phyloP scores from a whole-genome alignment of 2,888 invertebrate species.

The Augochlorella aurata region DNA sequence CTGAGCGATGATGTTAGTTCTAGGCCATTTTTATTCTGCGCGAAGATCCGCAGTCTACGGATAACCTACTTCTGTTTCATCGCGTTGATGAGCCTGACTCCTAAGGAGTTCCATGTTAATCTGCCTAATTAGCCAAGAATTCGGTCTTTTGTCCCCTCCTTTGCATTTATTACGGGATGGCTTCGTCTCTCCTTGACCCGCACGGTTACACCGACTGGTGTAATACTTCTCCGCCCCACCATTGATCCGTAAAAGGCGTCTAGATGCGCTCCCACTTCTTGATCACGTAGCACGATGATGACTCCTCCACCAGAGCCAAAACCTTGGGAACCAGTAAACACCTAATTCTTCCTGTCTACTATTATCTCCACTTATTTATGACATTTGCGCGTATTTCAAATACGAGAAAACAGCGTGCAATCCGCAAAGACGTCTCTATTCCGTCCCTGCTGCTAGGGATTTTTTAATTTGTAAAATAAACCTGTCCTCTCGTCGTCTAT shows the following conservation, averaged over 20 bases:
- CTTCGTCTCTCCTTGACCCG: constrained; percentile 7
- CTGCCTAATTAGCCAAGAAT: constrained; percentile 7
- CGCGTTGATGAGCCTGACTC: neutral
- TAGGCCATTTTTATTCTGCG: neutral
- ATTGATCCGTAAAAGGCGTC: neutral
- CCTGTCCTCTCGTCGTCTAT: too few relatives aligned
- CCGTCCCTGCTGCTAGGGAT: too few relatives aligned
- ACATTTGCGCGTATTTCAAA: too few relatives aligned
- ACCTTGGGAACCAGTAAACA: neutral
- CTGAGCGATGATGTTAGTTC: too few relatives aligned
- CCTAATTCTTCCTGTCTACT: neutral
- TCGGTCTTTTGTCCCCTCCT: neutral
- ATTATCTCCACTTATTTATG: too few relatives aligned
- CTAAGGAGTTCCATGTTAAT: constrained; percentile 3
- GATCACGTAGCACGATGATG: neutral
- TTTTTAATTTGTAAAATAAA: too few relatives aligned
- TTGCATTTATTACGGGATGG: neutral
- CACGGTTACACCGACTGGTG: neutral
- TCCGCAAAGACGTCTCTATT: too few relatives aligned
- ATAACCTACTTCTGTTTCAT: neutral
- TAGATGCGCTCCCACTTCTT: neutral
- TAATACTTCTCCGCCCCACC: neutral
- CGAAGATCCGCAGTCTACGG: neutral
- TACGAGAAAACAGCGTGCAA: too few relatives aligned
- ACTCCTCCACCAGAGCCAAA: neutral